Evolutionary conservation across 2,888 invertebrate genomes (phyloP), one percentile per base, ranked within the genome.

Genomic region (Drosophila tanythrix): DNA sequence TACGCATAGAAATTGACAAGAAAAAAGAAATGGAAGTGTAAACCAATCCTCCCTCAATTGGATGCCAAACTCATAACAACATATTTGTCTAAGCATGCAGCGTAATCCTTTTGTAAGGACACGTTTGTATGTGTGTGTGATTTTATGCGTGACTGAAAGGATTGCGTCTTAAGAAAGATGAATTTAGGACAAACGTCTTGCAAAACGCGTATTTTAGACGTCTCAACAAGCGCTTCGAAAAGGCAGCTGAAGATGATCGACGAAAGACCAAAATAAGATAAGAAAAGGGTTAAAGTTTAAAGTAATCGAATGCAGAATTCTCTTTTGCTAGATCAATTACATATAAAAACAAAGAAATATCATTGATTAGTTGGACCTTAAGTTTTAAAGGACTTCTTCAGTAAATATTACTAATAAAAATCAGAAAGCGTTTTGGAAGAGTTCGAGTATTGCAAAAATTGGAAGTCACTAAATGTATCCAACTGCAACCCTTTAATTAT

Each of bases 31-130:
- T 27, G 53, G 66, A 65, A 57, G 52, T 73, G 82, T 71, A 79
- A 82, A 84, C 73, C 76, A 76, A 84, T 86, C 83, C 90, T 82
- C 90, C 90, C 90, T 90, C 90, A 85, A 83, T 73, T 77, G 69
- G 74, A 75, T 57, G 72, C 70, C 70, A 79, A 80, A 72, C 69
- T 77, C 75, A 74, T 91, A 90, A 87, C 84, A 89, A 90, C 89
- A 91, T 89, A 76, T 73, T 84, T 82, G 62, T 89, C 74, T 87
- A 75, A 75, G 79, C 82, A 80, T 79, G 78, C 80, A 78, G 86
- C 87, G 86, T 90, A 91, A 89, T 91, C 92, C 92, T 91, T 91
- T 91, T 89, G 91, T 90, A 83, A 88, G 80, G 82, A 80, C 91
- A 91, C 89, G 91, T 89, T 76, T 63, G 60, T 55, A 50, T 71